phyloP scores from a whole-genome alignment of 1,140 invertebrate genomes.

The Drosophila suzukii region DNA sequence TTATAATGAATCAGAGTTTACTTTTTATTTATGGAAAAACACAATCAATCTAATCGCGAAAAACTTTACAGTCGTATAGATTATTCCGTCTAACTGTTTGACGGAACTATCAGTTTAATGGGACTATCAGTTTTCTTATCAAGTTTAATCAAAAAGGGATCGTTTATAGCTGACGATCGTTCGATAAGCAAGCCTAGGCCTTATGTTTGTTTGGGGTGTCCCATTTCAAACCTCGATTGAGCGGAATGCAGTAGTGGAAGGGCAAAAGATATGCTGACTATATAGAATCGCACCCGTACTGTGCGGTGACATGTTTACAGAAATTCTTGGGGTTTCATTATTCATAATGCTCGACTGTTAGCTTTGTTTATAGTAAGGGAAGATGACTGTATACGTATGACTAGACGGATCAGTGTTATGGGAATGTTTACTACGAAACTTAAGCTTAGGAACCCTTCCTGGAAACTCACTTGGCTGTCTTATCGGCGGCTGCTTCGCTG shows the following conservation, averaged over 20 bases:
- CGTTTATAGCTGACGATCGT: constrained; percentile 21
- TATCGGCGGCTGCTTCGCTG: constrained; percentile 48
- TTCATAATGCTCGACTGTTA: not conserved
- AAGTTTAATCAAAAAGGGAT: constrained; percentile 15
- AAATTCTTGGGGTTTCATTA: not conserved
- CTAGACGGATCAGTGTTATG: not conserved
- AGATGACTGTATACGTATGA: not conserved
- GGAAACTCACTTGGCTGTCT: constrained; percentile 51
- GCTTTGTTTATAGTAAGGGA: not conserved
- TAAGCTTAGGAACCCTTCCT: not conserved
- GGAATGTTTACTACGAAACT: not conserved
- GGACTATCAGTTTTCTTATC: constrained; percentile 10
- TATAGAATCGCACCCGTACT: not conserved
- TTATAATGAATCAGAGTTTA: no score
- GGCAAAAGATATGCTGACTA: not conserved
- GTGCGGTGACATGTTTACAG: not conserved
- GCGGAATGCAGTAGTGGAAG: not conserved
- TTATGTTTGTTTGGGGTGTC: constrained; percentile 24
- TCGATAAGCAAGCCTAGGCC: constrained; percentile 7
- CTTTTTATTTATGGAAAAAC: not conserved
- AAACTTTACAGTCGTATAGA: not conserved
- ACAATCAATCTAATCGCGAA: not conserved
- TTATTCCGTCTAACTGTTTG: not conserved
- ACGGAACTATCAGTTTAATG: constrained; percentile 1
- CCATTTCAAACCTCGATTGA: not conserved